phyloP scores from a whole-genome alignment of 2,888 invertebrate genomes.

The Augiades crinisus region DNA sequence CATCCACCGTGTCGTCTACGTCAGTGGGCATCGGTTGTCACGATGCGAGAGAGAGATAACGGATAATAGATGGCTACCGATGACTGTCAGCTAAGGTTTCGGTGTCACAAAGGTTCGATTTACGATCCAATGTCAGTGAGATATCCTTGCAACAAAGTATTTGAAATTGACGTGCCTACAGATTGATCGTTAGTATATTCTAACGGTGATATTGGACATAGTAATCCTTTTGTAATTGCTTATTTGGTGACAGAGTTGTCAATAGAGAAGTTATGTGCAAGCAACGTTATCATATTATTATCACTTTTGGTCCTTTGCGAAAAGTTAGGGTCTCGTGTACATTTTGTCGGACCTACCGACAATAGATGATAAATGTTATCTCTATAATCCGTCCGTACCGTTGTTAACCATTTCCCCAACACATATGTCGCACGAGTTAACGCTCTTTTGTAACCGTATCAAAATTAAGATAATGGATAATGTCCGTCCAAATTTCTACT shows the following conservation, averaged over 20 bases:
- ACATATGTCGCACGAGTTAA: constrained; percentile 70
- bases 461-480: constrained; percentile 78
- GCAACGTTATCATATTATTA: background rate
- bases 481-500: constrained; percentile 70
- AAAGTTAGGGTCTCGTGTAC: constrained; percentile 8
- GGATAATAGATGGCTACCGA: constrained; percentile 72
- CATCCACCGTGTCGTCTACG: constrained; percentile 41
- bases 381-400: constrained; percentile 44
- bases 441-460: constrained; percentile 77
- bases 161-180: constrained; percentile 15
- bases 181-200: constrained; percentile 25
- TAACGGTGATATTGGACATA: constrained; percentile 2
- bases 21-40: constrained; percentile 50
- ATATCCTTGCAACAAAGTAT: constrained; percentile 25
- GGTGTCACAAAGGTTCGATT: constrained; percentile 44
- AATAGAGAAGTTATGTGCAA: constrained; percentile 2
- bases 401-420: constrained; percentile 45
- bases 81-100: constrained; percentile 59
- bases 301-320: background rate
- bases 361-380: constrained; percentile 31
- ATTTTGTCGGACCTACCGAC: background rate
- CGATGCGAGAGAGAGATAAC: constrained; percentile 59
- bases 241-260: constrained; percentile 2
- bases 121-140: constrained; percentile 37
- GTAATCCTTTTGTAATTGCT: background rate